Conservation (phyloP, 2,113 vertebrate genomes). For the Semnornis frantzii region DNA sequence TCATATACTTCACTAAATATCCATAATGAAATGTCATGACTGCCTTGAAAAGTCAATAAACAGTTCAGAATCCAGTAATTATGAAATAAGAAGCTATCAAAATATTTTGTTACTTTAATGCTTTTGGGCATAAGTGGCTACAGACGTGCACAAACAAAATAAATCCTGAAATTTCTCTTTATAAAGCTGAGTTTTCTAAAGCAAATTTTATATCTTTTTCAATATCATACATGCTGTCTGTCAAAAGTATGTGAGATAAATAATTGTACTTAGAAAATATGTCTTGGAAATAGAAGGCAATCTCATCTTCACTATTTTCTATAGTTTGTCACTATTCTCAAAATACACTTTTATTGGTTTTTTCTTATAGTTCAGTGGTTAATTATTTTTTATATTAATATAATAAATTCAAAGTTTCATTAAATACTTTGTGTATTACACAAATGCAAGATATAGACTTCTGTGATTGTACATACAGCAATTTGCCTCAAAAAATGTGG, state of each 20-base stretch:
- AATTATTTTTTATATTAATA: neutral
- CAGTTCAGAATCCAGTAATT: neutral
- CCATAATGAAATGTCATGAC: neutral
- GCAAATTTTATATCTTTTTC: neutral
- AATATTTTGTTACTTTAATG: neutral
- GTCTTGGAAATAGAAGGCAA: neutral
- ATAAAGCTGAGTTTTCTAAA: neutral
- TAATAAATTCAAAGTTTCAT: neutral
- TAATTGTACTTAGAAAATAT: neutral
- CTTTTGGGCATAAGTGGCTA: neutral
- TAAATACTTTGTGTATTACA: neutral
- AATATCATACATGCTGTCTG: neutral
- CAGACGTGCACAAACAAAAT: neutral
- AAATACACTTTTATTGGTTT: neutral
- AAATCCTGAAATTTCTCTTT: neutral
- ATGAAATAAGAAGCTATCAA: neutral
- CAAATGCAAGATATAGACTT: neutral
- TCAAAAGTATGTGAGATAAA: neutral
- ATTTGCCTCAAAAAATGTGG: neutral
- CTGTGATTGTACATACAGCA: neutral
- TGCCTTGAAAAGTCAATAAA: neutral
- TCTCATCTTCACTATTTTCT: neutral
- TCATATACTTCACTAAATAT: neutral
- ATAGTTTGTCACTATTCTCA: neutral
- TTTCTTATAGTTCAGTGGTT: neutral